These are phyloP conservation scores for Microdon myrmicae DNA, from an alignment of 2,888 invertebrate species.

Conservation along the genomic window DNA sequence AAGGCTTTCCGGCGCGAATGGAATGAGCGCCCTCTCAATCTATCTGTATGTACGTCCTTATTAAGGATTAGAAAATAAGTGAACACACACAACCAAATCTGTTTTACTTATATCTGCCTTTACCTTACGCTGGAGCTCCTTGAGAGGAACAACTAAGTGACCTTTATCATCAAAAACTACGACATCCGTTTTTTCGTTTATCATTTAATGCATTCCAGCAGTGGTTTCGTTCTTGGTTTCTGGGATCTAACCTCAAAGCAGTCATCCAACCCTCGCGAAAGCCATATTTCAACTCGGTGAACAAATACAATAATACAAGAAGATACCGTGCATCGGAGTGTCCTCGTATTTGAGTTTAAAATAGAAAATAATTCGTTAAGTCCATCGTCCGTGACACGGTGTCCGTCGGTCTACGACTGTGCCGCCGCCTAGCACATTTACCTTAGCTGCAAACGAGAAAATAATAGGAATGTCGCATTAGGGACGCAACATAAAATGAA, in stretches of 20 bases:
- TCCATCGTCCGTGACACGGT: conserved; percentile 19
- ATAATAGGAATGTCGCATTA: conserved; percentile 52
- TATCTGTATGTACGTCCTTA: conserved; percentile 36
- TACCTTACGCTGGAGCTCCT: too few relatives aligned
- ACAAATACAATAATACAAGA: not conserved
- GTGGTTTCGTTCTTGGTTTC: conserved; percentile 39
- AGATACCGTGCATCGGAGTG: not conserved
- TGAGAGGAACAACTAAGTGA: conserved; percentile 29
- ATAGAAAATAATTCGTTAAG: conserved; percentile 45
- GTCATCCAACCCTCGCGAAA: not conserved
- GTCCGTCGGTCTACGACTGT: conserved; percentile 4
- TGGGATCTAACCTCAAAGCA: conserved; percentile 24
- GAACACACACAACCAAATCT: not conserved
- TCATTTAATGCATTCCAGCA: conserved; percentile 7
- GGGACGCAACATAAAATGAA: conserved; percentile 48
- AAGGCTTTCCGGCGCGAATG: conserved; percentile 2
- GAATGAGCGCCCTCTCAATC: conserved; percentile 14
- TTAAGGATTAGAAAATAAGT: conserved; percentile 30
- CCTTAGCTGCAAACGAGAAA: conserved; percentile 49
- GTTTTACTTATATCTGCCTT: too few relatives aligned
- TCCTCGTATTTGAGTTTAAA: conserved; percentile 23
- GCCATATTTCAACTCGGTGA: conserved; percentile 13
- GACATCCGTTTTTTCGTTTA: conserved; percentile 10
- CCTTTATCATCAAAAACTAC: conserved; percentile 29
- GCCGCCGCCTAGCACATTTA: conserved; percentile 26